These are phyloP conservation scores for Catalaphyllia jardinei DNA, from an alignment of 64 coral and sea anemone genomes.

Conservation along the genomic window DNA sequence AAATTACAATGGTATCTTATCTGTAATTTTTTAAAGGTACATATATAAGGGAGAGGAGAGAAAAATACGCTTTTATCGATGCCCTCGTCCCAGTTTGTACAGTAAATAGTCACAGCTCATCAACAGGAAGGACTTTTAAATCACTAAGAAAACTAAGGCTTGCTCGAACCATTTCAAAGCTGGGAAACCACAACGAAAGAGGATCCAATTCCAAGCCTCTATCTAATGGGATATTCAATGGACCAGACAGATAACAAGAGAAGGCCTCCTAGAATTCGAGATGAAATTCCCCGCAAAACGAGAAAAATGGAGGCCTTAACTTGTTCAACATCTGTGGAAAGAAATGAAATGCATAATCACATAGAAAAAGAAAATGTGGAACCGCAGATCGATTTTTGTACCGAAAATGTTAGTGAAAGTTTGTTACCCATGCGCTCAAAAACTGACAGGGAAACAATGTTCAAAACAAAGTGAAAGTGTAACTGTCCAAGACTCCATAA, in stretches of 20 bases:
- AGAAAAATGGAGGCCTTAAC: no score
- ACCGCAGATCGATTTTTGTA: slow-evolving; percentile 48
- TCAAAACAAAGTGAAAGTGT: slow-evolving; percentile 54
- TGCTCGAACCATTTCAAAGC: no score
- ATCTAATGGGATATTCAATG: background rate
- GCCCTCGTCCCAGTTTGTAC: slow-evolving; percentile 17
- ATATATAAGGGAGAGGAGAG: slow-evolving; percentile 20
- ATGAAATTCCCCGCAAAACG: no score
- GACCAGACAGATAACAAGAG: no score
- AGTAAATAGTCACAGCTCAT: slow-evolving; percentile 63
- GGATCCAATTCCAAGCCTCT: slow-evolving; percentile 42
- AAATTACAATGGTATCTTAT: no score
- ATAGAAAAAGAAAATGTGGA: slow-evolving; percentile 43
- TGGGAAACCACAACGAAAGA: slow-evolving; percentile 54
- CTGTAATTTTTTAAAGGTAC: background rate
- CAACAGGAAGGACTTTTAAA: slow-evolving; percentile 42
- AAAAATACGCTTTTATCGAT: slow-evolving; percentile 45
- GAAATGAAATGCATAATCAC: slow-evolving; percentile 55
- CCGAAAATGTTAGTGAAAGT: slow-evolving; percentile 16
- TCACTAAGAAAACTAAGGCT: slow-evolving; percentile 17
- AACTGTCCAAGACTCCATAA: slow-evolving; percentile 44
- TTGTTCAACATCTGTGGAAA: slow-evolving; percentile 21
- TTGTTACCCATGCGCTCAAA: slow-evolving; percentile 11
- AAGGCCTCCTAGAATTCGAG: no score
- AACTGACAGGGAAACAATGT: slow-evolving; percentile 51